Percentiles rank a stretch among this genome's conserved stretches.
Evolutionary conservation across 2,888 invertebrate genomes (phyloP).

Genomic region (Thecophora atra): DNA sequence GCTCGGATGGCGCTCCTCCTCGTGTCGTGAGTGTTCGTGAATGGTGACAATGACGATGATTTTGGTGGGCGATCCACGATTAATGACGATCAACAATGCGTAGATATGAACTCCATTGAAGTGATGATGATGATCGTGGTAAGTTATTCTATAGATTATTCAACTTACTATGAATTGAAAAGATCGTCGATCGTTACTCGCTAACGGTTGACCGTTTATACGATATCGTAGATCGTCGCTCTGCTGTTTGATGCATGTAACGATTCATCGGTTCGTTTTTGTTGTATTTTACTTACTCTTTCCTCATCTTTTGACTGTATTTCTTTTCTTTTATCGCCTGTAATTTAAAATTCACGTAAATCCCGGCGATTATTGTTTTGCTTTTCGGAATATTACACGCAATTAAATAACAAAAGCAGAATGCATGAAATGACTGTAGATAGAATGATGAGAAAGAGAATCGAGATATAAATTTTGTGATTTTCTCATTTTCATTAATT

Average conservation of each 20-base stretch:
- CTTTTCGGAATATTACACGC: neutral
- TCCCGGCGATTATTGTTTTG: neutral
- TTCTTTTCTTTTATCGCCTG: neutral
- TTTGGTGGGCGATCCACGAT: conserved; percentile 10
- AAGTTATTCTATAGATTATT: neutral
- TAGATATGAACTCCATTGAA: neutral
- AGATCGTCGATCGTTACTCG: neutral
- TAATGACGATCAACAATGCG: neutral
- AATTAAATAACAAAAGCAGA: conserved; percentile 16
- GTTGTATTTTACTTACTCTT: neutral
- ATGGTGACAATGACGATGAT: neutral
- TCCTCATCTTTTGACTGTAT: neutral
- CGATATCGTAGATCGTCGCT: too few relatives aligned
- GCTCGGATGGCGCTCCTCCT: too few relatives aligned
- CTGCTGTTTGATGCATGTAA: too few relatives aligned
- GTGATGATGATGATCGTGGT: neutral
- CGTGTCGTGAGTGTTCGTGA: too few relatives aligned
- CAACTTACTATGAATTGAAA: neutral
- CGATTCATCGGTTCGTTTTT: neutral
- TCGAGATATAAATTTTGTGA: conserved; percentile 18
- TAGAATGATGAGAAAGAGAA: neutral
- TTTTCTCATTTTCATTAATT: conserved; percentile 18
- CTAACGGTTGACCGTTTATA: neutral
- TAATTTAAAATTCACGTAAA: conserved; percentile 5
- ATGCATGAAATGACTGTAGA: neutral